Conservation (phyloP, 2,888 invertebrate genomes). For the Drosophila kanekoi region DNA sequence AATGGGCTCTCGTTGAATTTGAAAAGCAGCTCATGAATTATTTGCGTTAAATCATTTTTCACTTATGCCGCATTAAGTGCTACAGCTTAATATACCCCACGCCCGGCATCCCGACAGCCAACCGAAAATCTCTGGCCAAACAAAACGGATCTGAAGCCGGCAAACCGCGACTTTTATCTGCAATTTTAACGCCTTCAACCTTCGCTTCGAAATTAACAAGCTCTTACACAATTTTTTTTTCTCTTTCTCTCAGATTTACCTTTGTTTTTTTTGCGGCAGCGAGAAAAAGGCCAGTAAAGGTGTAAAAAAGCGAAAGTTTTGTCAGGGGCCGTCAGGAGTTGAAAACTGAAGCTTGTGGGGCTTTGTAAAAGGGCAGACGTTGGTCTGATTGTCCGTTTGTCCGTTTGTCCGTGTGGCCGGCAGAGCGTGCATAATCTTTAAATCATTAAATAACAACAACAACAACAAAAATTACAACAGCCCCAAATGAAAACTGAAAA, state of each 20-base stretch:
- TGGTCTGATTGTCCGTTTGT: slow-evolving; percentile 8
- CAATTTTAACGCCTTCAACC: slow-evolving; percentile 69
- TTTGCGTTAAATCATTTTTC: slow-evolving; percentile 11
- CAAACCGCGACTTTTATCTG: slow-evolving; percentile 64
- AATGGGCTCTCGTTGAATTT: slow-evolving; percentile 1
- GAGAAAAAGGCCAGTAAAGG: slow-evolving; percentile 50
- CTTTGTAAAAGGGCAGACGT: slow-evolving; percentile 50
- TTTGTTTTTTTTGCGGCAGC: slow-evolving; percentile 18
- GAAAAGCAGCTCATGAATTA: slow-evolving; percentile 8
- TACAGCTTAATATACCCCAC: slow-evolving; percentile 6
- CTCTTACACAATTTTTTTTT: slow-evolving; percentile 67
- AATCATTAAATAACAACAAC: slow-evolving; percentile 77
- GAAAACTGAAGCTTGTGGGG: slow-evolving; percentile 25
- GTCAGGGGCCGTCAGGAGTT: slow-evolving; percentile 42
- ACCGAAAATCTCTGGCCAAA: slow-evolving; percentile 4
- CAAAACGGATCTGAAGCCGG: slow-evolving; percentile 24
- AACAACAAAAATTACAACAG: slow-evolving; percentile 53
- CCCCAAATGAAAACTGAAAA: slow-evolving; percentile 58
- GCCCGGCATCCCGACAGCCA: neutral
- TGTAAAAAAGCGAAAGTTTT: slow-evolving; percentile 79
- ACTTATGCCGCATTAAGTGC: slow-evolving; percentile 6
- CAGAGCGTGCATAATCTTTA: slow-evolving; percentile 77
- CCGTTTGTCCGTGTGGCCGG: slow-evolving; percentile 34
- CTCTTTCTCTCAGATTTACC: slow-evolving; percentile 16
- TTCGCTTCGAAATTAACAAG: slow-evolving; percentile 68